Evolutionary conservation across 2,797 vertebrate genomes (phyloP).

Genomic region (Gadopsis bispinosus): DNA sequence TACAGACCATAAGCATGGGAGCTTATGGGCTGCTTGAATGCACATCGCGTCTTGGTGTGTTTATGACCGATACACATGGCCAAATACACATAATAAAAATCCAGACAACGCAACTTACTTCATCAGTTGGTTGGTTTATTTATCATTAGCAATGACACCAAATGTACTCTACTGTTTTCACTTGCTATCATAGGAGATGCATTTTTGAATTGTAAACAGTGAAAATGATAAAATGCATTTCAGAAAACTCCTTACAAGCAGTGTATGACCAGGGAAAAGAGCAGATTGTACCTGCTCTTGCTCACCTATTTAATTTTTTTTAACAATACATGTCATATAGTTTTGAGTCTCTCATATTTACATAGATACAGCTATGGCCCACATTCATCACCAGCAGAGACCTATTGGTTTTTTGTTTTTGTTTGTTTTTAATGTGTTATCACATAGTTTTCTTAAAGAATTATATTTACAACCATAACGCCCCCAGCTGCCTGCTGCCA

Average conservation of each 20-base stretch:
- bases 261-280: conserved; percentile 77
- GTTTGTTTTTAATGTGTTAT: conserved; percentile 79
- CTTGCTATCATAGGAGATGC: conserved; percentile 89
- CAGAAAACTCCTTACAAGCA: conserved; percentile 85
- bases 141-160: conserved; percentile 87
- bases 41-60: background rate
- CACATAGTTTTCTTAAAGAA: conserved; percentile 87
- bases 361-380: conserved; percentile 84
- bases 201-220: conserved; percentile 89
- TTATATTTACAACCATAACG: conserved; percentile 87
- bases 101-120: conserved; percentile 61
- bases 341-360: conserved; percentile 84
- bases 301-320: conserved; percentile 60
- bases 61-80: background rate
- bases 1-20: background rate
- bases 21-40: background rate
- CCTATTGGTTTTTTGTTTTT: conserved; percentile 74
- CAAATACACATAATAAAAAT: conserved; percentile 27
- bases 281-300: conserved; percentile 61
- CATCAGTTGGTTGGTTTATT: conserved; percentile 86
- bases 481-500: conserved; percentile 89
- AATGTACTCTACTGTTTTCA: conserved; percentile 82
- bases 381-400: conserved; percentile 77
- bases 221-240: conserved; percentile 88
- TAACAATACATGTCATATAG: conserved; percentile 83